These are phyloP conservation scores for Ormyrus labotus DNA, from an alignment of 2,888 invertebrate species.

Conservation along the genomic window DNA sequence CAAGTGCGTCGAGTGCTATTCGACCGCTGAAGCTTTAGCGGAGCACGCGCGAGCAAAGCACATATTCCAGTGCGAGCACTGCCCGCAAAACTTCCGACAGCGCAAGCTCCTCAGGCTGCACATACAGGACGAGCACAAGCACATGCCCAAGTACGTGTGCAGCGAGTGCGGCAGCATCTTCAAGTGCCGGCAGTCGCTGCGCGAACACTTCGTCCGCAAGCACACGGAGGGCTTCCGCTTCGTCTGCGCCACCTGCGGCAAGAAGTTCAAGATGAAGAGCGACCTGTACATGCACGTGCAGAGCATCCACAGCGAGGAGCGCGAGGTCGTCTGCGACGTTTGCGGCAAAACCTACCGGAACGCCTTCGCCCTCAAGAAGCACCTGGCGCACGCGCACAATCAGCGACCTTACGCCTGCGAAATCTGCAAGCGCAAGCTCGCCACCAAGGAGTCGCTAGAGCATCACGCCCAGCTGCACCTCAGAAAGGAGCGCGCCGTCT, in stretches of 20 bases:
- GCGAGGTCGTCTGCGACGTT: constrained; percentile 56
- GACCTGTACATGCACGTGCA: constrained; percentile 69
- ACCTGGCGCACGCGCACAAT: constrained; percentile 59
- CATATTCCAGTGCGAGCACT: constrained; percentile 28
- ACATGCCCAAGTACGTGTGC: constrained; percentile 41
- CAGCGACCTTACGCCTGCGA: constrained; percentile 57
- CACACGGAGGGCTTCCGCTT: constrained; percentile 67
- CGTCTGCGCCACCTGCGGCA: constrained; percentile 66
- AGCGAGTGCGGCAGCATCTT: constrained; percentile 45
- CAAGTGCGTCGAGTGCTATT: constrained; percentile 40
- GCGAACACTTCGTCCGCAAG: constrained; percentile 67
- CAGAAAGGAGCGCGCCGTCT: constrained; percentile 54
- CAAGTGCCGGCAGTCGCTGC: constrained; percentile 51
- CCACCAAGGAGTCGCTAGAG: constrained; percentile 57
- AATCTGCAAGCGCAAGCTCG: constrained; percentile 58
- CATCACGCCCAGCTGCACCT: constrained; percentile 58
- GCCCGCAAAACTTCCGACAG: constrained; percentile 9
- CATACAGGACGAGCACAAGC: constrained; percentile 33
- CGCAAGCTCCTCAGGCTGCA: constrained; percentile 38
- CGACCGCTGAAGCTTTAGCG: constrained; percentile 8
- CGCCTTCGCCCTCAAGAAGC: constrained; percentile 57
- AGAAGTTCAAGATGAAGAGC: constrained; percentile 70
- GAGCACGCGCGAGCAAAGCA: constrained; percentile 28
- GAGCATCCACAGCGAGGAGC: constrained; percentile 47
- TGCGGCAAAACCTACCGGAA: constrained; percentile 60